Evolutionary conservation across 1,140 invertebrate genomes (phyloP).

Genomic region (Drosophila rufa): DNA sequence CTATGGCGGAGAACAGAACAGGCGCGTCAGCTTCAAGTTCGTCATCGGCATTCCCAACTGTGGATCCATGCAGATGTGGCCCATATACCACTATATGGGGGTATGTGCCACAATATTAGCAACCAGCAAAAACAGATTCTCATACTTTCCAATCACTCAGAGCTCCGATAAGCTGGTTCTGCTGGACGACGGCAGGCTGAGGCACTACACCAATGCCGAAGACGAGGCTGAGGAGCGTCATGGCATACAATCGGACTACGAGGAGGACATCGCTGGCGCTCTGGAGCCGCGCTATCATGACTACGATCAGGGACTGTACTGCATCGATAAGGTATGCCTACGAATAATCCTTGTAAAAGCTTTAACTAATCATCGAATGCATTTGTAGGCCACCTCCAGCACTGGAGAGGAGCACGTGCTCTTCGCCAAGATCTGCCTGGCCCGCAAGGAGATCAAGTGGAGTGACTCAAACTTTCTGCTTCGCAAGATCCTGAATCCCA

Average conservation of each 20-base stretch:
- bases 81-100: slow-evolving; percentile 89
- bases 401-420: slow-evolving; percentile 82
- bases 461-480: slow-evolving; percentile 90
- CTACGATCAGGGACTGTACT: slow-evolving; percentile 91
- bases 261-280: slow-evolving; percentile 77
- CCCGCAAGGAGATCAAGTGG: slow-evolving; percentile 89
- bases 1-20: slow-evolving; percentile 86
- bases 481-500: slow-evolving; percentile 90
- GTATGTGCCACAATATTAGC: slow-evolving; percentile 36
- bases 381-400: slow-evolving; percentile 63
- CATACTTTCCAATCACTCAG: slow-evolving; percentile 31
- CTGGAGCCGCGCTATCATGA: slow-evolving; percentile 87
- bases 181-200: slow-evolving; percentile 89
- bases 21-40: slow-evolving; percentile 79
- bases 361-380: background rate
- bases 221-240: slow-evolving; percentile 75
- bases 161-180: slow-evolving; percentile 88
- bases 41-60: slow-evolving; percentile 90
- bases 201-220: slow-evolving; percentile 88
- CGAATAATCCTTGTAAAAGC: background rate
- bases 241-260: slow-evolving; percentile 77
- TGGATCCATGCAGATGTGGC: slow-evolving; percentile 89
- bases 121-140: background rate
- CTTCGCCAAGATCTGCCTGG: slow-evolving; percentile 91
- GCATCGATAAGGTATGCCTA: slow-evolving; percentile 89